Conservation (phyloP, 2,888 invertebrate genomes). For the Apomyelois bistriatella region DNA sequence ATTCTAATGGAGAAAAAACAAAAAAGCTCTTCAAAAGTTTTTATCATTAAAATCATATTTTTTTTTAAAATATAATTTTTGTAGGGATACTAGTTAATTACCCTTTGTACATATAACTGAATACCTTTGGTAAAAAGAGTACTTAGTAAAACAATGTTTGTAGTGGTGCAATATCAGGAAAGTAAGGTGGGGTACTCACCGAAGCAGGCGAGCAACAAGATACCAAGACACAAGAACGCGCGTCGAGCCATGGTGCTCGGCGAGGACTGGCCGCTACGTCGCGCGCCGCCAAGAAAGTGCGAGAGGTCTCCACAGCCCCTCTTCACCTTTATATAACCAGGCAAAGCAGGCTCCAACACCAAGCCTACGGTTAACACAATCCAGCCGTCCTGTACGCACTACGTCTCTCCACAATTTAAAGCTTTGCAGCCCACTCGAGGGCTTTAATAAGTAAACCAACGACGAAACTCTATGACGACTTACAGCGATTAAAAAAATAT, state of each 20-base stretch:
- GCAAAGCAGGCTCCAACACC: conserved; percentile 46
- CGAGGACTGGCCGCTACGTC: conserved; percentile 66
- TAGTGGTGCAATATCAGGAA: conserved; percentile 10
- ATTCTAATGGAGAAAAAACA: too few relatives aligned
- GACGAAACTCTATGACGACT: conserved; percentile 42
- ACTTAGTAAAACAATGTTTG: too few relatives aligned
- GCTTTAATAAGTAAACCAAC: conserved; percentile 67
- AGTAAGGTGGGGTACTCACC: conserved; percentile 59
- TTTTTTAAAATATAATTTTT: too few relatives aligned
- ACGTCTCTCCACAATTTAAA: conserved; percentile 49
- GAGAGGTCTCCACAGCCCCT: conserved; percentile 74
- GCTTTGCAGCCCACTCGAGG: conserved; percentile 41
- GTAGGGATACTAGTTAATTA: too few relatives aligned
- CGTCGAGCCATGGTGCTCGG: conserved; percentile 79
- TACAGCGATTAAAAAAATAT: conserved; percentile 41
- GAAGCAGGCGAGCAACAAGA: conserved; percentile 66
- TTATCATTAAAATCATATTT: too few relatives aligned
- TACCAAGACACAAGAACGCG: conserved; percentile 73
- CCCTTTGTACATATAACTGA: too few relatives aligned
- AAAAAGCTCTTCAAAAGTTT: too few relatives aligned
- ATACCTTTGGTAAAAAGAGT: too few relatives aligned
- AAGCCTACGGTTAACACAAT: conserved; percentile 39
- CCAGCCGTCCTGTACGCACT: conserved; percentile 57
- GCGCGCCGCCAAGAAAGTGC: conserved; percentile 73
- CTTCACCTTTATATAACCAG: conserved; percentile 78